Conservation (phyloP, 2,888 invertebrate genomes). For the Pantelozetes paolii region DNA sequence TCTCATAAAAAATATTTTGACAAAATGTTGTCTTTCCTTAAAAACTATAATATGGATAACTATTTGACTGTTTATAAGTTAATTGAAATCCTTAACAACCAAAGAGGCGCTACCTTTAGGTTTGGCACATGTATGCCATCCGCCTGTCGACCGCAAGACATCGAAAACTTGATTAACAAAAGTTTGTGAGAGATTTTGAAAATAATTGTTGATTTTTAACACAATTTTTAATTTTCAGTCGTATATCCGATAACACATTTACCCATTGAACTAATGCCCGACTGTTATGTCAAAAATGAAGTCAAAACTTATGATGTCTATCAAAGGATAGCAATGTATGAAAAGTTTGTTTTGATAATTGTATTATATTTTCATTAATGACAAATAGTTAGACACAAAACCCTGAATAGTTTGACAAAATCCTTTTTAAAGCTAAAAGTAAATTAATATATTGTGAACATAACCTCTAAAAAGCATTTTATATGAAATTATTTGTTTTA, state of each 20-base stretch:
- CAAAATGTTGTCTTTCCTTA: slow-evolving; percentile 12
- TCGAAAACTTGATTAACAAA: slow-evolving; percentile 35
- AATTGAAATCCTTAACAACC: slow-evolving; percentile 37
- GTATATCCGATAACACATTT: slow-evolving; percentile 33
- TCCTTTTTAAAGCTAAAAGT: too few relatives aligned
- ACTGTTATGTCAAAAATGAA: slow-evolving; percentile 29
- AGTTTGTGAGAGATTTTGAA: slow-evolving; percentile 8
- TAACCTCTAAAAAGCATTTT: too few relatives aligned
- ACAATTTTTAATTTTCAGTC: slow-evolving; percentile 19
- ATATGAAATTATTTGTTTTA: background rate
- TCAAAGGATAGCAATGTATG: slow-evolving; percentile 29
- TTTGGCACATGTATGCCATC: slow-evolving; percentile 37
- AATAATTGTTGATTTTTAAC: background rate
- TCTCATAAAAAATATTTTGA: background rate
- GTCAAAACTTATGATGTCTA: background rate
- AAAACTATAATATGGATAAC: slow-evolving; percentile 36
- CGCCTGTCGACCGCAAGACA: slow-evolving; percentile 31
- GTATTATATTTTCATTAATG: too few relatives aligned
- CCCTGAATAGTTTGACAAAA: too few relatives aligned
- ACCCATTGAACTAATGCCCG: slow-evolving; percentile 38
- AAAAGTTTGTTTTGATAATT: background rate
- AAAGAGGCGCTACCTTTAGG: slow-evolving; percentile 27
- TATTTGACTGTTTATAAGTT: slow-evolving; percentile 36
- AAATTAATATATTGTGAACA: too few relatives aligned
- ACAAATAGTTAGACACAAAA: too few relatives aligned